Evolutionary conservation across 2,113 vertebrate genomes (phyloP).

Genomic region (Paratilapia polleni): DNA sequence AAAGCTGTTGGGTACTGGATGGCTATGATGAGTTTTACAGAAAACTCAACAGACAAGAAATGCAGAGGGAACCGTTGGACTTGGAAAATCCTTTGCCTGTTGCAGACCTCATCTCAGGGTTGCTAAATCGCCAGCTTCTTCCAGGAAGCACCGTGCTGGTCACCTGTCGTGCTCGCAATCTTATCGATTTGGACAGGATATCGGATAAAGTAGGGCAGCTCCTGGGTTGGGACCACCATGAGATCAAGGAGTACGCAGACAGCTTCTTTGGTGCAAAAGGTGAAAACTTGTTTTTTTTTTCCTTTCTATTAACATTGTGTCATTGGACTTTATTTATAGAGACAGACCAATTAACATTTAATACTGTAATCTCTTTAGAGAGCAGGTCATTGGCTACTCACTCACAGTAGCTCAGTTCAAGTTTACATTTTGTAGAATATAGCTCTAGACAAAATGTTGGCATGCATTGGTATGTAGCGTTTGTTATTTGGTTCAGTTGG

Average conservation of each 20-base stretch:
- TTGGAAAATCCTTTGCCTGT: conserved; percentile 58
- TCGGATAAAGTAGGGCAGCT: conserved; percentile 80
- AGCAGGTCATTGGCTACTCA: background rate
- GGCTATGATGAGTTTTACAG: conserved; percentile 88
- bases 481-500: too few species aligned
- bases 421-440: background rate
- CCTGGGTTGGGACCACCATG: conserved; percentile 81
- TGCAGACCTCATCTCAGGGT: conserved; percentile 81
- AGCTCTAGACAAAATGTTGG: too few species aligned
- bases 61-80: background rate
- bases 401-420: background rate
- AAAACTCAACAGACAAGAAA: conserved; percentile 41
- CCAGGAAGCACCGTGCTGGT: conserved; percentile 86
- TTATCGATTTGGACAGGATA: conserved; percentile 69
- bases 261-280: conserved; percentile 80
- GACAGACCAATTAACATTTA: too few species aligned
- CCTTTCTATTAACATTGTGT: background rate
- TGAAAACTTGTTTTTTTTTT: background rate
- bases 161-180: conserved; percentile 84
- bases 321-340: background rate
- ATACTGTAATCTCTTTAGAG: too few species aligned
- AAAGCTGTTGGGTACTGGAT: conserved; percentile 87
- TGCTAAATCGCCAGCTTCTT: conserved; percentile 85
- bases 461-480: too few species aligned
- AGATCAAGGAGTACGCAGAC: conserved; percentile 81